Evolutionary conservation across 2,888 invertebrate genomes (phyloP).

Genomic region (Brachyopa scutellaris): DNA sequence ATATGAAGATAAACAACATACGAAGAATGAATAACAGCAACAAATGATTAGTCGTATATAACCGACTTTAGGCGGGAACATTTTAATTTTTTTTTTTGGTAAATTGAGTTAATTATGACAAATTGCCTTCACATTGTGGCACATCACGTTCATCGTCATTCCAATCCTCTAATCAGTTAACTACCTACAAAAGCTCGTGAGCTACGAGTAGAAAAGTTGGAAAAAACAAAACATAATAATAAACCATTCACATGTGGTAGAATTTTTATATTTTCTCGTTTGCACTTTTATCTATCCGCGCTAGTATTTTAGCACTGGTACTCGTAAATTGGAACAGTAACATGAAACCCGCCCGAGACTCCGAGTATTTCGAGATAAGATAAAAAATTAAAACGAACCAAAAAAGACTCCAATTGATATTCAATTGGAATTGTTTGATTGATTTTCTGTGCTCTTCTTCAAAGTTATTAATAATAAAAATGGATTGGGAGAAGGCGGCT

Average conservation of each 20-base stretch:
- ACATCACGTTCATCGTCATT: conserved; percentile 32
- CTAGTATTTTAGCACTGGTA: not conserved
- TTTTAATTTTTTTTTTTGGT: not conserved
- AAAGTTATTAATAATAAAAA: too few species aligned
- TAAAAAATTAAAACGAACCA: conserved; percentile 13
- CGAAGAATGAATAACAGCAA: too few species aligned
- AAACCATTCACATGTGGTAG: not conserved
- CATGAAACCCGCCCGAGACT: not conserved
- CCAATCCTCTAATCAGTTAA: conserved; percentile 35
- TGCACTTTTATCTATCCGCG: conserved; percentile 22
- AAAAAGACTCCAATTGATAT: conserved; percentile 33
- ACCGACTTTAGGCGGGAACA: not conserved
- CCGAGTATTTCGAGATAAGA: conserved; percentile 41
- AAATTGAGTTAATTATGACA: conserved; percentile 47
- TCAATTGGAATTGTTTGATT: conserved; percentile 31
- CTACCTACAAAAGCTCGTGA: conserved; percentile 27
- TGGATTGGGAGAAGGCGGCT: not conserved
- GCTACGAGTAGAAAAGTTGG: not conserved
- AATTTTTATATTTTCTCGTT: conserved; percentile 17
- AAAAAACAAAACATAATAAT: not conserved
- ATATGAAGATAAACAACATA: not conserved
- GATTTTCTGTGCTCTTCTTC: too few species aligned
- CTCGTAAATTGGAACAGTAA: conserved; percentile 25
- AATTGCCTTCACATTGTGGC: conserved; percentile 20
- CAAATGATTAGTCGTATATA: not conserved